A percentile compares a stretch with the other conserved stretches of the same genome.
Evolutionary conservation across 2,113 vertebrate species (phyloP).

Genomic region (Herpailurus yagouaroundi): DNA sequence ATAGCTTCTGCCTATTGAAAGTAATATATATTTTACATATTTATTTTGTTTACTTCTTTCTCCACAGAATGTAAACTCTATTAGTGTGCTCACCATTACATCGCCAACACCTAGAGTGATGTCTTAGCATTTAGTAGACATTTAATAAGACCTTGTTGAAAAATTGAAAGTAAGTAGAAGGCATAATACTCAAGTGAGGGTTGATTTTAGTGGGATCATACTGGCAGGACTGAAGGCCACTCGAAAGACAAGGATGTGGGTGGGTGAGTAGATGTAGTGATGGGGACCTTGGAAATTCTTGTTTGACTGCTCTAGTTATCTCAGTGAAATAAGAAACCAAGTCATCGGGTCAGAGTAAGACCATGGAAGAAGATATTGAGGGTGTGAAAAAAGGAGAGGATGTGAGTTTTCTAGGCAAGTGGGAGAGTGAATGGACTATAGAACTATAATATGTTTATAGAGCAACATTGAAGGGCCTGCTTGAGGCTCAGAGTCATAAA

Average conservation of each 20-base stretch:
- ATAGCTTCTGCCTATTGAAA: not conserved
- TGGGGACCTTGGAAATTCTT: not conserved
- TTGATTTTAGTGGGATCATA: not conserved
- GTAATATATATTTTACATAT: not conserved
- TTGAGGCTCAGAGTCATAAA: not conserved
- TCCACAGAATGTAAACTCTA: not conserved
- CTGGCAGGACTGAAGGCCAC: not conserved
- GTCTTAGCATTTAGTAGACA: not conserved
- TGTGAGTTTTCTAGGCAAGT: not conserved
- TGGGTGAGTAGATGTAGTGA: not conserved
- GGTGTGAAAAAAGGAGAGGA: not conserved
- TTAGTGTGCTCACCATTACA: not conserved
- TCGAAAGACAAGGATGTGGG: not conserved
- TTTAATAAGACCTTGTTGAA: not conserved
- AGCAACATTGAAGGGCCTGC: not conserved
- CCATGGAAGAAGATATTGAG: not conserved
- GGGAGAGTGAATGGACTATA: not conserved
- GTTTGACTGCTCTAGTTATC: not conserved
- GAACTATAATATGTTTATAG: not conserved
- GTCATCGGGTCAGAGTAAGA: not conserved
- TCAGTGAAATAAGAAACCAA: slow-evolving; percentile 2
- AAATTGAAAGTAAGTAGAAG: not conserved
- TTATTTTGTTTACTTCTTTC: not conserved
- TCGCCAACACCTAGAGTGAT: not conserved
- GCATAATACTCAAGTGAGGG: not conserved